Evolutionary conservation across 64 coral and sea anemone species (phyloP), one percentile per base, ranked within the genome.

Genomic region (Anthopleura sola): DNA sequence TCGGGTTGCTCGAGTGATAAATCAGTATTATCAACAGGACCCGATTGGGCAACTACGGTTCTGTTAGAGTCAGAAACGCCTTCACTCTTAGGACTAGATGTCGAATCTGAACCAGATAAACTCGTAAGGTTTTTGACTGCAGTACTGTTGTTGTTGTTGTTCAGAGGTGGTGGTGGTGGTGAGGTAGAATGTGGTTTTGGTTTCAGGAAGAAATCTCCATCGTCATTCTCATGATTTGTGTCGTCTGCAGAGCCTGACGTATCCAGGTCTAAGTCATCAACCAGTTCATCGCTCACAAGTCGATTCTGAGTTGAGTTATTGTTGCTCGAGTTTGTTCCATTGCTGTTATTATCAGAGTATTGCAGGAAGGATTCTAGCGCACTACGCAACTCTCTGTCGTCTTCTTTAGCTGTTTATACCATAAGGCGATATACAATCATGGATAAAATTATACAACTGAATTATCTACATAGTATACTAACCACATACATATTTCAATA

Each of bases 1-100:
- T 83, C 82, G 31, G 82, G 82, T 60, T 83, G 44, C 21, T 83
- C 82, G 11, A 83, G 39, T 29, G 82, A 83, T 5, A 83, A 51
- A 33, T 83, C 82, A 29, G 82, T 83, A 60, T 83, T 83, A 5
- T 83, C 82, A 7, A 83, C 82, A 21, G 82, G 55, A 33, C 50
- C 82, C 6, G 36, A 60, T 36, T 15, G 24, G n/a, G 82, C 16
- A 60, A 54, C 82, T 31, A 7, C 38, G 3, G 76, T 37, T 11
- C 44, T 79, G 38, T 44, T 79, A 7, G 76, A 40, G 34, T 33
- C 24, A 19, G 29, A 71, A 26, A 23, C 4, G 29, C 66, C 23
- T 34, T 32, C 34, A 34, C 23, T 29, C n/a, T 71, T 71, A 14
- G 16, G n/a, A 34, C 13, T 7, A 15, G 26, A 3, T 32, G 28